phyloP scores from a whole-genome alignment of 2,113 vertebrate genomes.

The Malaclemys terrapin region DNA sequence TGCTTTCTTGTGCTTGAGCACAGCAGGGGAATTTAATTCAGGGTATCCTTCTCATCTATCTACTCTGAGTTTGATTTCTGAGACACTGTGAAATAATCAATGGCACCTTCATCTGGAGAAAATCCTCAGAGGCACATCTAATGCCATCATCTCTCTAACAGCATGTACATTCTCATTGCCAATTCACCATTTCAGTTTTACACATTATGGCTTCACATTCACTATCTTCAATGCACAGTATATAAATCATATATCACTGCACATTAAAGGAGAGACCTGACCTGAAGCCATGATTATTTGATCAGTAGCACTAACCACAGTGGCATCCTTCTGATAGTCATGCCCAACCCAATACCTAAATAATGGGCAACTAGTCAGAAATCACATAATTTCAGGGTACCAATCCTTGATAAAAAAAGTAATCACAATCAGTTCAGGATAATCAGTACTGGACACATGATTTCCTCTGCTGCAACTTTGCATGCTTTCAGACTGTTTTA shows the following conservation, averaged over 20 bases:
- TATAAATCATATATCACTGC: neutral
- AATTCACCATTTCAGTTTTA: neutral
- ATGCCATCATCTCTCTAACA: neutral
- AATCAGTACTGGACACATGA: conserved; percentile 28
- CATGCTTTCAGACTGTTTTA: conserved; percentile 5
- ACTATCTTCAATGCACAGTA: neutral
- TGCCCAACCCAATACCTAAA: conserved; percentile 40
- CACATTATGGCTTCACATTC: neutral
- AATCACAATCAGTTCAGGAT: conserved; percentile 28
- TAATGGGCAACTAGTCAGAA: conserved; percentile 36
- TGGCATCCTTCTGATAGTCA: neutral
- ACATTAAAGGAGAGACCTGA: neutral
- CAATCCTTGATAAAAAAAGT: conserved; percentile 36
- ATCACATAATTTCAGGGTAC: conserved; percentile 49
- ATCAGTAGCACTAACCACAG: neutral
- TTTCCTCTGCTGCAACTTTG: conserved; percentile 5
- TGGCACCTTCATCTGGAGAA: neutral
- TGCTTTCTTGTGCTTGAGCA: neutral
- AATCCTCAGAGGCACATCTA: neutral
- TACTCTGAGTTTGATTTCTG: neutral
- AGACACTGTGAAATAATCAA: neutral
- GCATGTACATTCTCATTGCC: neutral
- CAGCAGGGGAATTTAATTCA: neutral
- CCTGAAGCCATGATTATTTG: neutral
- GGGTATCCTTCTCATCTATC: neutral